Conservation (phyloP, 2,797 vertebrate species). For the Pagetopsis macropterus region DNA sequence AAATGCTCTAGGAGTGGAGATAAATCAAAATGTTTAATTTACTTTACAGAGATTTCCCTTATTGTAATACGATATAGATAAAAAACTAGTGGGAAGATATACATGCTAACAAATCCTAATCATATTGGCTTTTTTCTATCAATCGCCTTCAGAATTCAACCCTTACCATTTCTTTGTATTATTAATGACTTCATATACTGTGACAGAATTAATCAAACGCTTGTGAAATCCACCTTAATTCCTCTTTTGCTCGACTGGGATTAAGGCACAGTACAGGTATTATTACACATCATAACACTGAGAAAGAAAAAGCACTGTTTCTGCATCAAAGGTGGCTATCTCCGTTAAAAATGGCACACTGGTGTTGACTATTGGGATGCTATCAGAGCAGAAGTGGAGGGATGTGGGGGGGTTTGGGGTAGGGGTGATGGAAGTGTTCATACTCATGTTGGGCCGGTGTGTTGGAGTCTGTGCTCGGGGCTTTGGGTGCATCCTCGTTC, state of each 20-base stretch:
- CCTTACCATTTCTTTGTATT: background rate
- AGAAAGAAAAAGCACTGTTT: background rate
- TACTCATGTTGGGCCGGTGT: slow-evolving; percentile 93
- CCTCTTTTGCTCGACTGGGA: too few relatives aligned
- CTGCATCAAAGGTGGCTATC: slow-evolving; percentile 23
- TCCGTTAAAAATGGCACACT: slow-evolving; percentile 9
- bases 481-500: slow-evolving; percentile 90
- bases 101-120: too few relatives aligned
- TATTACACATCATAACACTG: background rate
- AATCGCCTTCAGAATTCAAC: background rate
- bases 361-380: slow-evolving; percentile 46
- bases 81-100: too few relatives aligned
- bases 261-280: background rate
- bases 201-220: background rate
- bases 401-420: slow-evolving; percentile 80
- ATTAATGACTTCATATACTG: too few relatives aligned
- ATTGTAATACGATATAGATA: too few relatives aligned
- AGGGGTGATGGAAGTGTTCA: slow-evolving; percentile 84
- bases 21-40: too few relatives aligned
- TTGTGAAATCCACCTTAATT: background rate
- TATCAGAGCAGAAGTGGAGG: slow-evolving; percentile 61
- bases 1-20: too few relatives aligned
- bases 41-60: too few relatives aligned
- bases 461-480: slow-evolving; percentile 85
- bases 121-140: too few relatives aligned